Evolutionary conservation across 2,797 vertebrate genomes (phyloP).

Genomic region (Bradypodion ventrale): DNA sequence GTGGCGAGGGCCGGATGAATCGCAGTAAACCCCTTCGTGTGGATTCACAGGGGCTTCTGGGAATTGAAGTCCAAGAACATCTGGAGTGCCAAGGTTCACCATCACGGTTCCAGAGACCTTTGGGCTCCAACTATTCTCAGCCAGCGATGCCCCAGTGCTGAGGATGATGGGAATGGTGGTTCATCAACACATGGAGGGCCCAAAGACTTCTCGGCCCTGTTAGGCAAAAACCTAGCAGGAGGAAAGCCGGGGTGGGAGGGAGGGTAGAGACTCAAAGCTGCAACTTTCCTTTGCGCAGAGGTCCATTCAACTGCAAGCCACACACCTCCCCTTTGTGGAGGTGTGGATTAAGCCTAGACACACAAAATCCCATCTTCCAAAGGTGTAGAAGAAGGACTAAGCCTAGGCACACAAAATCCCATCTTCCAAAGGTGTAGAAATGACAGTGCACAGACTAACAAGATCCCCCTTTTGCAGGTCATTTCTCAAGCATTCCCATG

Average conservation of each 20-base stretch:
- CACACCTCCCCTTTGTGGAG: no score
- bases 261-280: neutral
- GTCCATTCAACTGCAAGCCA: fast-evolving
- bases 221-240: neutral
- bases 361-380: neutral
- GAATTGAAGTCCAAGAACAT: no score
- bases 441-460: neutral
- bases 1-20: no score
- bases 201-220: no score
- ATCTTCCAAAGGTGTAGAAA: neutral
- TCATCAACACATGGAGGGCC: neutral
- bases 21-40: no score
- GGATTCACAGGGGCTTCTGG: no score
- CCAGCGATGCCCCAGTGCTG: neutral
- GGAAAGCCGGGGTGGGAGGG: neutral
- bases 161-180: neutral
- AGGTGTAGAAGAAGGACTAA: neutral
- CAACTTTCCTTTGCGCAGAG: neutral
- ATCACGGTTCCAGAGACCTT: no score
- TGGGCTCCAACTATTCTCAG: neutral
- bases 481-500: neutral
- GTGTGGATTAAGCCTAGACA: neutral
- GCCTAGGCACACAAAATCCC: no score
- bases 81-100: no score
- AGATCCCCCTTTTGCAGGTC: no score